Base-by-base conservation (phyloP, 2,888 invertebrate genomes). In the Embidobia sp. region DNA sequence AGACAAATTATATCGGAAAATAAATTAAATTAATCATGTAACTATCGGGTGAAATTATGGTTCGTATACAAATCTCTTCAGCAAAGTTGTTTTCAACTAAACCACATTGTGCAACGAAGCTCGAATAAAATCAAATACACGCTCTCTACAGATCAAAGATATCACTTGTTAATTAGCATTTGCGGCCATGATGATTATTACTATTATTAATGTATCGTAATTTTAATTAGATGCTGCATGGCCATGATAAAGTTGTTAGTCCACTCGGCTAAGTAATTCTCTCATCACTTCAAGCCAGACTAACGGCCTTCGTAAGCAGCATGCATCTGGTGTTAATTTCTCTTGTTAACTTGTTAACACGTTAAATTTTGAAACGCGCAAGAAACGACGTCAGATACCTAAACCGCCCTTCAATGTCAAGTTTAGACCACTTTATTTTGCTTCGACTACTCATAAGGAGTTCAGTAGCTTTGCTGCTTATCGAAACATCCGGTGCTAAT, bases 311-410 rank as follows among this genome's bases (percentile, higher is more conserved):
- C 78, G 78, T 75, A 83, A 82, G 78, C 81, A 77, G 79, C 88
- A 87, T 88, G 88, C 88, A 82, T 84, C 79, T 76, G 79, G 74
- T 83, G 84, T 86, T 86, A 86, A 86, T 84, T 81, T 82, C 67
- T 78, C 77, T 76, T 77, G 74, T 79, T 78, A 75, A 78, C 61
- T 78, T 77, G 77, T 79, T 79, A 76, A 73, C 49, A 66, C 75
- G 59, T 73, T 77, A 40, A 66, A 53, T 66, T 67, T 75, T 53
- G 63, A 64, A 72, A 27, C 51, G 64, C 69, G 64, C 26, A 69
- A 31, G 44, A 44, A 66, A 69, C 61, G 51, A 73, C 59, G 69
- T 40, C 72, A 76, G 77, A 73, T 77, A 79, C 69, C 77, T 74
- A 69, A 74, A 73, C 57, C 19, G 51, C 44, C 42, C 42, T 66